Conservation (phyloP, 2,888 invertebrate species). For the Acanthococcus lagerstroemiae region DNA sequence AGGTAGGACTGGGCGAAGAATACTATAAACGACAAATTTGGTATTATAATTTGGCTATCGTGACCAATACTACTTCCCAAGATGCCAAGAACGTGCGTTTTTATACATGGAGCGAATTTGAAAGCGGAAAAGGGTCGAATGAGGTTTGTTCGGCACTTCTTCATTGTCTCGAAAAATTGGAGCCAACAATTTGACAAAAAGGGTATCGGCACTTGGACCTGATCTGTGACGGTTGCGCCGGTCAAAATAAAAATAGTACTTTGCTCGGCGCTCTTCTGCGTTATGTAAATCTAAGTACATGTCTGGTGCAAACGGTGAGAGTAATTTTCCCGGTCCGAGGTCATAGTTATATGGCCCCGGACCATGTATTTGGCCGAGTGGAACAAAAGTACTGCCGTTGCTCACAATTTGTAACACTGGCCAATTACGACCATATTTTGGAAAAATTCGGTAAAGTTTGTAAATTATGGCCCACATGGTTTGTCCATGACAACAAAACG, state of each 20-base stretch:
- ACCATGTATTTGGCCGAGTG: not conserved
- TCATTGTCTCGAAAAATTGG: not conserved
- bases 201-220: not conserved
- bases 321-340: not conserved
- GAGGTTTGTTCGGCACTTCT: not conserved
- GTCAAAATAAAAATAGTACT: not conserved
- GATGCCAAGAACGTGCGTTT: not conserved
- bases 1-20: not conserved
- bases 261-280: not conserved
- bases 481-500: too few species aligned
- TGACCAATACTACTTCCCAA: not conserved
- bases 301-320: not conserved
- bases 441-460: not conserved
- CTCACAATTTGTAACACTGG: not conserved
- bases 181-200: not conserved
- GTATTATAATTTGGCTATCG: not conserved
- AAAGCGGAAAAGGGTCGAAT: not conserved
- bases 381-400: not conserved
- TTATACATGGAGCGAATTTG: not conserved
- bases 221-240: not conserved
- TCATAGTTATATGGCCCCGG: not conserved
- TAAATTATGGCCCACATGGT: too few species aligned
- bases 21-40: not conserved
- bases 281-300: not conserved
- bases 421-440: not conserved